Evolutionary conservation across 2,888 invertebrate genomes (phyloP).

Genomic region (Himalopsyche japonica): DNA sequence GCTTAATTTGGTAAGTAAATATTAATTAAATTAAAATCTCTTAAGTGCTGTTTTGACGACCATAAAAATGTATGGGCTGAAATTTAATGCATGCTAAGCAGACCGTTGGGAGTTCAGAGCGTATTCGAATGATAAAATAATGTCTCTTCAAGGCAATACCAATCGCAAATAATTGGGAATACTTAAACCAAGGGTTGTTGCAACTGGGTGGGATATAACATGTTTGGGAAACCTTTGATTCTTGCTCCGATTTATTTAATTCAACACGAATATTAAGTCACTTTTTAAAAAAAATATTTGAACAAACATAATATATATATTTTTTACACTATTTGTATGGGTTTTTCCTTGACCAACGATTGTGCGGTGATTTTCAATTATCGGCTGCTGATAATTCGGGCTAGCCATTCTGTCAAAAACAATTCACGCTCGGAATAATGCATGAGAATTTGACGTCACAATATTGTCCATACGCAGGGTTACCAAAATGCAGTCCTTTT

Average conservation of each 20-base stretch:
- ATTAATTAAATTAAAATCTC: neutral
- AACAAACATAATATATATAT: too few relatives aligned
- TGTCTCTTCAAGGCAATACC: neutral
- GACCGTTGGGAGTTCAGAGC: neutral
- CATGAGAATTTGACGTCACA: neutral
- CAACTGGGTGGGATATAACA: neutral
- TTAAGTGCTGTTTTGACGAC: neutral
- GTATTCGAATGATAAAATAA: neutral
- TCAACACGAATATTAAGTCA: too few relatives aligned
- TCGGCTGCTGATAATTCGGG: neutral
- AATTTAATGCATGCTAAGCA: neutral
- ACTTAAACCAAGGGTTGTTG: neutral
- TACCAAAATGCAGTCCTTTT: neutral
- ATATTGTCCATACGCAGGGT: neutral
- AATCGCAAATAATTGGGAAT: neutral
- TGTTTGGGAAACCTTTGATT: neutral
- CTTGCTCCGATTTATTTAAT: too few relatives aligned
- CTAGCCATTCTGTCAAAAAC: neutral
- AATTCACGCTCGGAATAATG: neutral
- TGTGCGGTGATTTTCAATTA: neutral
- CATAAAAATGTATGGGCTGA: neutral
- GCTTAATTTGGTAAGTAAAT: neutral
- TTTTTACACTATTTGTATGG: neutral
- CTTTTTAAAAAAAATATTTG: too few relatives aligned
- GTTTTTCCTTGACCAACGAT: neutral